These are phyloP conservation scores for Beris chalybata DNA, from an alignment of 2,888 invertebrate genomes.

Conservation along the genomic window DNA sequence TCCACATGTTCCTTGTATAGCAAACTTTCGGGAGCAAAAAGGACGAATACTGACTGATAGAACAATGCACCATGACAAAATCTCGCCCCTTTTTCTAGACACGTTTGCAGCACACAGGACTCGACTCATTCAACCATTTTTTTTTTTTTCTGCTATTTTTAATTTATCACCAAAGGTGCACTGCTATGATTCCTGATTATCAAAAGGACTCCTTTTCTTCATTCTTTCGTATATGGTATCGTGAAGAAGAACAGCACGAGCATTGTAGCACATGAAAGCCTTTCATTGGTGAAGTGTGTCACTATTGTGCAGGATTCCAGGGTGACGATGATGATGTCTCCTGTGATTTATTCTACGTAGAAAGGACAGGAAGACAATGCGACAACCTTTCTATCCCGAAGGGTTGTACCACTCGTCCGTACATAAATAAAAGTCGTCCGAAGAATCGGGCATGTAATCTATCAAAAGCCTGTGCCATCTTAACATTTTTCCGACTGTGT, in stretches of 20 bases:
- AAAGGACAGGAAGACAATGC: background rate
- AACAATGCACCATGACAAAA: conserved; percentile 28
- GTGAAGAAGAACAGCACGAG: too few relatives aligned
- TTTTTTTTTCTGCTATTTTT: conserved; percentile 6
- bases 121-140: background rate
- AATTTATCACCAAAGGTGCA: conserved; percentile 21
- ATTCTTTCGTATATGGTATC: too few relatives aligned
- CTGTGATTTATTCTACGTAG: background rate
- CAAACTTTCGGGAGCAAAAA: too few relatives aligned
- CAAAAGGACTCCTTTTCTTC: background rate
- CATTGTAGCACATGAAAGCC: background rate
- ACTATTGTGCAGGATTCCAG: background rate
- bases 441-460: conserved; percentile 37
- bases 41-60: conserved; percentile 11
- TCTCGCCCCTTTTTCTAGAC: conserved; percentile 30
- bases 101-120: background rate
- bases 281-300: background rate
- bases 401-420: background rate
- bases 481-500: background rate
- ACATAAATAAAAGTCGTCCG: conserved; percentile 30
- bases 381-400: conserved; percentile 19
- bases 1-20: background rate
- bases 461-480: conserved; percentile 27
- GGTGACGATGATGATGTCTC: background rate
- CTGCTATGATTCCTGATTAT: background rate